phyloP scores from a whole-genome alignment of 1,140 invertebrate species.

The Diachasmimorpha longicaudata region DNA sequence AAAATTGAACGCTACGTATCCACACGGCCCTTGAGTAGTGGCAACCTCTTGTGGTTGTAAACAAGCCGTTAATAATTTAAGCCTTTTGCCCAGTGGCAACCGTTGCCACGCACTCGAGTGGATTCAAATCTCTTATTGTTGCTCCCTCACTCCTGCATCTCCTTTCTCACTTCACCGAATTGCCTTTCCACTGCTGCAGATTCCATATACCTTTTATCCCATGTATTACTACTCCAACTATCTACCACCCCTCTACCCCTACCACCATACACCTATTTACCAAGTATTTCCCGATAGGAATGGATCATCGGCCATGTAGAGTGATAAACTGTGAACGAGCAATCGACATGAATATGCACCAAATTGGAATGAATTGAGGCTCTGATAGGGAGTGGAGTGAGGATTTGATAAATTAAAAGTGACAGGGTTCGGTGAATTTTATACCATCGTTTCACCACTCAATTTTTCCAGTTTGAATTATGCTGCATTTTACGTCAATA shows the following conservation, averaged over 20 bases:
- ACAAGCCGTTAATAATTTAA: constrained; percentile 34
- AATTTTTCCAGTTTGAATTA: neutral
- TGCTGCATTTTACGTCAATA: neutral
- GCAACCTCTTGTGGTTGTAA: constrained; percentile 20
- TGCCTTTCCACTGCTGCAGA: neutral
- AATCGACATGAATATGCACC: neutral
- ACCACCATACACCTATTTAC: neutral
- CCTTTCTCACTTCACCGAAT: neutral
- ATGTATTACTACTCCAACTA: neutral
- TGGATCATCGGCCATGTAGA: neutral
- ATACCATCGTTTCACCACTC: neutral
- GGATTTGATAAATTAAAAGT: neutral
- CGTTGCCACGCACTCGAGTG: neutral
- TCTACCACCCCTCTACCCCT: neutral
- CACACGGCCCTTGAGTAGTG: neutral
- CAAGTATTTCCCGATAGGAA: neutral
- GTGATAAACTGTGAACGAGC: neutral
- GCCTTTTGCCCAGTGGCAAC: neutral
- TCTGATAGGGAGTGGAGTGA: neutral
- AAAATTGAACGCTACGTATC: neutral
- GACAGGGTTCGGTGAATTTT: neutral
- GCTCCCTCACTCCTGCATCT: neutral
- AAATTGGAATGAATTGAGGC: constrained; percentile 4
- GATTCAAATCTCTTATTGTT: neutral
- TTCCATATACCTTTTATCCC: neutral